phyloP scores from a whole-genome alignment of 2,113 vertebrate genomes.

The Scartelaos histophorus region DNA sequence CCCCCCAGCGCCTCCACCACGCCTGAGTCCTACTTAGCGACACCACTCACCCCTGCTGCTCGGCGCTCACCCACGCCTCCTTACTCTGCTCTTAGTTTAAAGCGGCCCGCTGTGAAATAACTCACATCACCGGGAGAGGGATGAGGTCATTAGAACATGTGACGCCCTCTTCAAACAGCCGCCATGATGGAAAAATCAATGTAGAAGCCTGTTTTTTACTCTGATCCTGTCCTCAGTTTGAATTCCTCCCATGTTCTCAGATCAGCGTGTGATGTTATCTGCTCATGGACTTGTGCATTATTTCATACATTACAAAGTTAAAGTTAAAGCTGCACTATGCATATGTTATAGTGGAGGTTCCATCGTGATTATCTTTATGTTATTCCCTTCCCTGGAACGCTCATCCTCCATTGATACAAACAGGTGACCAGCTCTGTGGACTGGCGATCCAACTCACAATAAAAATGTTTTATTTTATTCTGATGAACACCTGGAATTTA shows the following conservation, averaged over 20 bases:
- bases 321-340: too few species aligned
- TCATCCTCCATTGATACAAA: too few species aligned
- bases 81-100: constrained; percentile 63
- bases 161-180: constrained; percentile 77
- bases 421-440: too few species aligned
- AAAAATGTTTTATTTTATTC: too few species aligned
- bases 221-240: constrained; percentile 51
- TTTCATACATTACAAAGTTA: not conserved
- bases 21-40: constrained; percentile 83
- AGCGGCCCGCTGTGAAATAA: constrained; percentile 74
- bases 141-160: constrained; percentile 81
- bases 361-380: too few species aligned
- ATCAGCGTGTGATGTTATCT: constrained; percentile 46
- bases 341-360: too few species aligned
- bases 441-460: too few species aligned
- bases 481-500: too few species aligned
- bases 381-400: too few species aligned
- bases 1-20: constrained; percentile 81
- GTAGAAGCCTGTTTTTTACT: constrained; percentile 69
- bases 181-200: constrained; percentile 81
- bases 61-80: constrained; percentile 24
- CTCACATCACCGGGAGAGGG: constrained; percentile 73
- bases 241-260: constrained; percentile 60
- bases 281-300: constrained; percentile 26
- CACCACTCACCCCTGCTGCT: constrained; percentile 44